Evolutionary conservation across 2,797 vertebrate species (phyloP).

Genomic region (Lerista edwardsae): DNA sequence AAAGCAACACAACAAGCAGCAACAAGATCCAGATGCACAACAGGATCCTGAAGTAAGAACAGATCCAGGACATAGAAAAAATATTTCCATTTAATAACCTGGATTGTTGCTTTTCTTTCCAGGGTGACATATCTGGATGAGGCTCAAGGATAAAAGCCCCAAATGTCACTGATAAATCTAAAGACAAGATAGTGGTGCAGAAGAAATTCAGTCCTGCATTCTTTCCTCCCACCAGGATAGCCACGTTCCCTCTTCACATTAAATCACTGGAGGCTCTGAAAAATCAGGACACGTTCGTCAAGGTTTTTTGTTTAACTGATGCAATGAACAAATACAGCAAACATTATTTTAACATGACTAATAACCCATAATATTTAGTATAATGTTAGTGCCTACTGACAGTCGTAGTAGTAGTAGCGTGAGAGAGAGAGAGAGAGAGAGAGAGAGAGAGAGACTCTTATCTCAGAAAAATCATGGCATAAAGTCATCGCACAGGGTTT

Average conservation of each 20-base stretch:
- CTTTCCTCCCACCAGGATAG: background rate
- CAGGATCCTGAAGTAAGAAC: background rate
- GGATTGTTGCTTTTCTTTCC: background rate
- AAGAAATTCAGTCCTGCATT: constrained; percentile 17
- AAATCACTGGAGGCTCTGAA: background rate
- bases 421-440: too few species aligned
- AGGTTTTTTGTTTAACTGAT: constrained; percentile 26
- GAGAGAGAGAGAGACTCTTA: too few species aligned
- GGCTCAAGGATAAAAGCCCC: background rate
- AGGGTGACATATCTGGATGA: background rate
- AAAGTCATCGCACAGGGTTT: constrained; percentile 54
- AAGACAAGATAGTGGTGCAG: background rate
- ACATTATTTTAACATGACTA: constrained; percentile 55
- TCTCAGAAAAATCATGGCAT: constrained; percentile 64
- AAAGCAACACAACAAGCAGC: too few species aligned
- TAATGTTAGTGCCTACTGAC: constrained; percentile 56
- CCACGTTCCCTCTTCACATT: background rate
- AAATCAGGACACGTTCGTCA: constrained; percentile 5
- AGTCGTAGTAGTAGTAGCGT: too few species aligned
- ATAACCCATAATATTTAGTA: constrained; percentile 59
- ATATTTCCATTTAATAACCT: background rate
- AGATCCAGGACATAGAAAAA: constrained; percentile 7
- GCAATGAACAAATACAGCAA: constrained; percentile 59
- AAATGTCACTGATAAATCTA: background rate
- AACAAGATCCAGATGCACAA: background rate